Evolutionary conservation across 1,140 invertebrate genomes (phyloP).

Genomic region (Trichomalopsis sarcophagae): DNA sequence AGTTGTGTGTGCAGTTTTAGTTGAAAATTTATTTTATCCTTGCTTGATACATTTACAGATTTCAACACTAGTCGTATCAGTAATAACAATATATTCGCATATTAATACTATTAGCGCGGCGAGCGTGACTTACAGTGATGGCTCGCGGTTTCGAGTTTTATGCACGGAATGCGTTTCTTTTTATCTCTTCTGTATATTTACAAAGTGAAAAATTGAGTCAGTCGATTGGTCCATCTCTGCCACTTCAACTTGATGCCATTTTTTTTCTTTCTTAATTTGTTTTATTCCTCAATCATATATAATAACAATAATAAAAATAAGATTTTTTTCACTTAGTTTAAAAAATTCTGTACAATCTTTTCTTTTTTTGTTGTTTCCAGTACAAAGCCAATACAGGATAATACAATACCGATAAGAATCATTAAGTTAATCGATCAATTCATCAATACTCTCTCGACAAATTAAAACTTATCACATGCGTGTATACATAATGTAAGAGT

Average conservation of each 20-base stretch:
- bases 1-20: neutral
- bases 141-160: conserved; percentile 27
- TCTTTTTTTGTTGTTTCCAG: neutral
- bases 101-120: conserved; percentile 41
- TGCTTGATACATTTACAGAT: conserved; percentile 41
- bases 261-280: neutral
- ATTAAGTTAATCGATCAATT: conserved; percentile 6
- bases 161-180: conserved; percentile 39
- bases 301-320: conserved; percentile 35
- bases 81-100: conserved; percentile 44
- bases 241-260: conserved; percentile 6
- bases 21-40: conserved; percentile 43
- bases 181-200: conserved; percentile 16
- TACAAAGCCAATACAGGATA: conserved; percentile 23
- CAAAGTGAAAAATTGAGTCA: conserved; percentile 46
- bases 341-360: conserved; percentile 35
- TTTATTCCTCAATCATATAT: conserved; percentile 11
- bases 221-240: conserved; percentile 24
- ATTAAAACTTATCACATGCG: conserved; percentile 38
- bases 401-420: conserved; percentile 45
- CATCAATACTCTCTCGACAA: conserved; percentile 23
- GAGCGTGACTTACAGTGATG: conserved; percentile 27
- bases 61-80: conserved; percentile 23
- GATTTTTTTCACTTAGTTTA: conserved; percentile 9
- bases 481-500: conserved; percentile 5